These are phyloP conservation scores for Epinotia nisella DNA, from an alignment of 2,888 invertebrate genomes.

Conservation along the genomic window DNA sequence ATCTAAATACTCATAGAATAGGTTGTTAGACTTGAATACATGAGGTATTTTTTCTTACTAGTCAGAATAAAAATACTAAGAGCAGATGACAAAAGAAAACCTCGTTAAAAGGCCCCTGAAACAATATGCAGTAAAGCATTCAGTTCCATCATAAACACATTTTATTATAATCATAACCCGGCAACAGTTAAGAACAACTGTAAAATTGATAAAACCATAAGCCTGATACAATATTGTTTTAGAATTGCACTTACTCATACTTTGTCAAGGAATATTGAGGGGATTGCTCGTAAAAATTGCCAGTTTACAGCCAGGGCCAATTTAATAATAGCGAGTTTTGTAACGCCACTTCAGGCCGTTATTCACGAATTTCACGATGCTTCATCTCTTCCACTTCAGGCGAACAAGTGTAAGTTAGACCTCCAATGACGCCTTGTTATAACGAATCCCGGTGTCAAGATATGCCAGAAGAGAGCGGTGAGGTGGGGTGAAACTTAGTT, in stretches of 20 bases:
- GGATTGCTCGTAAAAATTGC: conserved; percentile 43
- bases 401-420: background rate
- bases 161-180: conserved; percentile 42
- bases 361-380: background rate
- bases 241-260: conserved; percentile 43
- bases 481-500: background rate
- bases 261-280: conserved; percentile 42
- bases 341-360: conserved; percentile 14
- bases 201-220: conserved; percentile 45
- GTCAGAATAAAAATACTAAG: background rate
- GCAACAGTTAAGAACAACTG: conserved; percentile 37
- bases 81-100: background rate
- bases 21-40: too few relatives aligned
- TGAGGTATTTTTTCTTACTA: too few relatives aligned
- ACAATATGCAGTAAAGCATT: conserved; percentile 29
- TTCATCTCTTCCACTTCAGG: background rate
- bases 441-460: background rate
- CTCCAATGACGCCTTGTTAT: too few relatives aligned
- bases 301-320: conserved; percentile 39
- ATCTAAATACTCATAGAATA: too few relatives aligned
- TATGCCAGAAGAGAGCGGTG: background rate
- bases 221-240: conserved; percentile 45
- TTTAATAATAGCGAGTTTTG: conserved; percentile 43
- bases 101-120: conserved; percentile 22
- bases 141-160: conserved; percentile 38